Evolutionary conservation across 2,888 invertebrate species (phyloP).

Genomic region (Epistrophe eligans): DNA sequence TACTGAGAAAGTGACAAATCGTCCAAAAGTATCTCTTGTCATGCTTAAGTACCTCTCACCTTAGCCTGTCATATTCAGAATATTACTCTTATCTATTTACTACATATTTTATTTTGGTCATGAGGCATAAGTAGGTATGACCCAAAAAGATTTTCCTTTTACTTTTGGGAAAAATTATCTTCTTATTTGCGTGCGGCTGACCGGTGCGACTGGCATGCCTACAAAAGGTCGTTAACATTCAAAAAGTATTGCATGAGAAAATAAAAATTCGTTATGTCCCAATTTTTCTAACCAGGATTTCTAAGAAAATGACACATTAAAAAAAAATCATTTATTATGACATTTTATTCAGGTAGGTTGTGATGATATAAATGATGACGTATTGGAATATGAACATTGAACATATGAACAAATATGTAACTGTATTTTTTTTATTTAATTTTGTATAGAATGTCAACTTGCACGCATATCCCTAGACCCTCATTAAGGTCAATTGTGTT

Average conservation of each 20-base stretch:
- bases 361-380: not conserved
- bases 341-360: constrained; percentile 3
- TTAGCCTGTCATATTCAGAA: too few species aligned
- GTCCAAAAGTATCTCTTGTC: too few species aligned
- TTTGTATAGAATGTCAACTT: not conserved
- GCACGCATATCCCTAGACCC: constrained; percentile 27
- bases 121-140: not conserved
- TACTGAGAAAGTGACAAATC: too few species aligned
- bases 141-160: not conserved
- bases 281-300: not conserved
- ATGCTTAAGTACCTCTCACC: too few species aligned
- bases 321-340: not conserved
- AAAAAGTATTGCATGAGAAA: not conserved
- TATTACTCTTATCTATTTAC: too few species aligned
- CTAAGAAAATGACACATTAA: constrained; percentile 13
- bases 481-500: constrained; percentile 27
- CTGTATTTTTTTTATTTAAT: not conserved
- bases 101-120: not conserved
- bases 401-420: not conserved
- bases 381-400: not conserved
- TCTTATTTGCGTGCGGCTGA: not conserved
- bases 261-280: not conserved
- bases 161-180: not conserved
- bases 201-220: not conserved
- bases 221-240: not conserved